phyloP scores from a whole-genome alignment of 2,888 invertebrate genomes.

The Molanna angustata region DNA sequence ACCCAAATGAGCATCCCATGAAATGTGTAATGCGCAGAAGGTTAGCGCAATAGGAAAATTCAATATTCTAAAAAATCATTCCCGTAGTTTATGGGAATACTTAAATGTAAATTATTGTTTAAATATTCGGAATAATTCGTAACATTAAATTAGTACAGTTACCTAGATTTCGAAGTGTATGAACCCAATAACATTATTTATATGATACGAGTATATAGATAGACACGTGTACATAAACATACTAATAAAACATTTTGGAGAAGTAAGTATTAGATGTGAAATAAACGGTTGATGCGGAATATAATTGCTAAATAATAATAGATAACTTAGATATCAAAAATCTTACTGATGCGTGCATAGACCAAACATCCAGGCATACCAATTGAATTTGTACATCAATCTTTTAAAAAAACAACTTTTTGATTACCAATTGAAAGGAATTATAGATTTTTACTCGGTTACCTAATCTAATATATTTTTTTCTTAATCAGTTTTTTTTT shows the following conservation, averaged over 20 bases:
- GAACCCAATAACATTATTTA: conserved; percentile 38
- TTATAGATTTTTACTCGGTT: neutral
- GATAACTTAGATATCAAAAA: no score
- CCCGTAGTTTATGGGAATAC: conserved; percentile 23
- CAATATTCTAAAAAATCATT: conserved; percentile 34
- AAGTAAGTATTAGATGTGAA: conserved; percentile 18
- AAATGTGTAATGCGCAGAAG: conserved; percentile 7
- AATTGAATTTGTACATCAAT: no score
- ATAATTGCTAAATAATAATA: neutral
- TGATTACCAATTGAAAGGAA: no score
- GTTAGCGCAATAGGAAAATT: conserved; percentile 69
- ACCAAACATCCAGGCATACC: no score
- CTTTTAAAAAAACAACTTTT: no score
- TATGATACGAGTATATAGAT: conserved; percentile 44
- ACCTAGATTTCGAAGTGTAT: conserved; percentile 20
- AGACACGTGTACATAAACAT: conserved; percentile 30
- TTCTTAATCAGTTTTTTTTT: neutral
- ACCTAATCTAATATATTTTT: neutral
- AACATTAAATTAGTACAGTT: conserved; percentile 27
- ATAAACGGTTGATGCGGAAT: conserved; percentile 16
- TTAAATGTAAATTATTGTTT: conserved; percentile 22
- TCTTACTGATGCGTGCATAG: no score
- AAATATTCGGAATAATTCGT: conserved; percentile 12
- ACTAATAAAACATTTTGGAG: conserved; percentile 7
- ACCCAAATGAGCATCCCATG: neutral